Evolutionary conservation across 2,888 invertebrate species (phyloP), one percentile per base, ranked within the genome.

Genomic region (Megaustenia siamemsis): DNA sequence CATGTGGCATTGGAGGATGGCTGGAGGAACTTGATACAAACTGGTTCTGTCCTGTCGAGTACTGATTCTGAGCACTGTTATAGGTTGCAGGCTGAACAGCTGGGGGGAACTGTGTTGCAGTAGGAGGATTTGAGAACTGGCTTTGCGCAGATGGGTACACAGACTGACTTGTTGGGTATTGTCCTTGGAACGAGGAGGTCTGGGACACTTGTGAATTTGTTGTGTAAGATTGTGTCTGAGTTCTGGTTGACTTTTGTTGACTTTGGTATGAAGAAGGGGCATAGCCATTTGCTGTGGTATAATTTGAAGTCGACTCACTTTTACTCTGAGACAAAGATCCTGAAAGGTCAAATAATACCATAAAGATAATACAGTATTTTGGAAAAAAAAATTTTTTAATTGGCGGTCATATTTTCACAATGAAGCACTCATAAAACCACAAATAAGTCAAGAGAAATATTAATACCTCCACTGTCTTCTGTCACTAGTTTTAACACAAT

Each of bases 291-390:
- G 89, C 86, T 21, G 88, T 53, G 12, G 87, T 80, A 79, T 86
- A 83, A 87, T 63, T 77, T 35, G 83, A 53, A 15, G 87, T 87
- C 32, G 86, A 68, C 60, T 89, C 89, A 80, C 87, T 86, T 73
- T 89, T 89, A 76, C 84, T 88, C 60, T 86, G 81, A 18, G 89
- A 82, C 49, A 89, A 60, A 53, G 90, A 87, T 77, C 89, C 90
- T 90, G 86, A 6, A 87, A 85, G 69, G 60, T 63, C 81, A 86
- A 68, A 45, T 28, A 4, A 53, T 53, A 21, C 8, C 12, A 45
- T 12, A 53, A 21, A 18, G 12, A 53, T 53, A n/a, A n/a, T n/a
- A n/a, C n/a, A n/a, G n/a, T n/a, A n/a, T n/a, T n/a, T n/a, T n/a
- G n/a, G n/a, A n/a, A n/a, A n/a, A n/a, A n/a, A n/a, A n/a, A n/a